phyloP scores from a whole-genome alignment of 92 coral and sea anemone genomes.

The Porites evermanni region DNA sequence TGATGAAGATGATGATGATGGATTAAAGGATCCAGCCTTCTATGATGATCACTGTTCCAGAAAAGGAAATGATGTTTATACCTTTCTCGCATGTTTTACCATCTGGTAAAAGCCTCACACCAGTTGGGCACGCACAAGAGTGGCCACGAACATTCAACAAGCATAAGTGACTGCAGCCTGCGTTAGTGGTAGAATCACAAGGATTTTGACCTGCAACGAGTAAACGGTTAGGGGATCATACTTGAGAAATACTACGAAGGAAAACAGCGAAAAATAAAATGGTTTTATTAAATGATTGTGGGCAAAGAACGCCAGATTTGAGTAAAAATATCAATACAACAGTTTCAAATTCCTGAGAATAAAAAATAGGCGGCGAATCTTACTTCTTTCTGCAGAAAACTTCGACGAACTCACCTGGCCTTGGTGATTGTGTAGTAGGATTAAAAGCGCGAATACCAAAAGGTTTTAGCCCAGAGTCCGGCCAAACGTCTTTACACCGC shows the following conservation, averaged over 20 bases:
- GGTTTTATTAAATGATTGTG: too few relatives aligned
- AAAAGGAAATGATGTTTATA: slow-evolving; percentile 1
- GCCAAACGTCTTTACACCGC: slow-evolving; percentile 58
- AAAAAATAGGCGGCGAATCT: too few relatives aligned
- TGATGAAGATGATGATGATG: too few relatives aligned
- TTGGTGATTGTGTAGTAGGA: slow-evolving; percentile 57
- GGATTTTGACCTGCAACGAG: slow-evolving; percentile 26
- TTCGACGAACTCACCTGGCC: slow-evolving; percentile 13
- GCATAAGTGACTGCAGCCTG: slow-evolving; percentile 65
- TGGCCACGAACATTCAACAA: slow-evolving; percentile 57
- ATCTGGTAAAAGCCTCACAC: slow-evolving; percentile 78
- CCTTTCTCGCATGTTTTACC: slow-evolving; percentile 83
- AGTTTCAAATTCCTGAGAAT: too few relatives aligned
- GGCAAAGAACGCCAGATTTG: too few relatives aligned
- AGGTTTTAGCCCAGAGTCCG: slow-evolving; percentile 68
- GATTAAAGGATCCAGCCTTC: too few relatives aligned
- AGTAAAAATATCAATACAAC: too few relatives aligned
- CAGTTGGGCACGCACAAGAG: slow-evolving; percentile 90
- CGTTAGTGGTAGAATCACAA: slow-evolving; percentile 19
- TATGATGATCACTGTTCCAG: too few relatives aligned
- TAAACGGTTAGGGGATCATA: too few relatives aligned
- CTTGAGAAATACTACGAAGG: too few relatives aligned
- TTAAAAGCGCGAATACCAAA: slow-evolving; percentile 86
- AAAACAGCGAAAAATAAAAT: too few relatives aligned
- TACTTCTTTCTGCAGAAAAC: too few relatives aligned